phyloP scores from a whole-genome alignment of 2,888 invertebrate species.

The Gordius sp. region DNA sequence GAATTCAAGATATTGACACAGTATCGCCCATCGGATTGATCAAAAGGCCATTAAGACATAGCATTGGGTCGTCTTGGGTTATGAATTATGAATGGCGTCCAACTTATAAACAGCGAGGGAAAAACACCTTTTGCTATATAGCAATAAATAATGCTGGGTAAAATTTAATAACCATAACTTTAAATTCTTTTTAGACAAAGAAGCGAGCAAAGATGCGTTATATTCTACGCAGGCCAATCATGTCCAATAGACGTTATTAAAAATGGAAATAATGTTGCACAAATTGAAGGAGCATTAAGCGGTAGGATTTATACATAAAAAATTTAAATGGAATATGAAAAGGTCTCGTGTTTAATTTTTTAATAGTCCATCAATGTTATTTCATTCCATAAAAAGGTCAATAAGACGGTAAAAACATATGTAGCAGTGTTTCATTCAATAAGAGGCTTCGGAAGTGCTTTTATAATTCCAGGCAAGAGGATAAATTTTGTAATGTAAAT shows the following conservation, averaged over 20 bases:
- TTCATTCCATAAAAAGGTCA: no score
- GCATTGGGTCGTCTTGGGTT: constrained; percentile 2
- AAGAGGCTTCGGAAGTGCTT: no score
- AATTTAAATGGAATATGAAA: no score
- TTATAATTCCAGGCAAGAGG: no score
- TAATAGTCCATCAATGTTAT: no score
- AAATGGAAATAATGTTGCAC: constrained; percentile 2
- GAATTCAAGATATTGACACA: constrained; percentile 2
- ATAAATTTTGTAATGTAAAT: no score
- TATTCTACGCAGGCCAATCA: not conserved
- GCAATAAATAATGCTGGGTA: constrained; percentile 15
- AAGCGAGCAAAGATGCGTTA: constrained; percentile 9
- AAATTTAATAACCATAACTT: not conserved
- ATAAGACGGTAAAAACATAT: no score
- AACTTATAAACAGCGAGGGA: not conserved
- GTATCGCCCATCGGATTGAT: constrained; percentile 4
- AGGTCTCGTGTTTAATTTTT: no score
- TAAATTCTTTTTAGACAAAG: constrained; percentile 2
- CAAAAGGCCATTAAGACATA: not conserved
- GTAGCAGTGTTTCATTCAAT: no score
- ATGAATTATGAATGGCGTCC: constrained; percentile 14
- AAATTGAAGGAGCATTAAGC: constrained; percentile 12
- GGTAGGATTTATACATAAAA: no score
- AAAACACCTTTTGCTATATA: not conserved
- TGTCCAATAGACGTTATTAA: not conserved